phyloP scores from a whole-genome alignment of 1,140 invertebrate genomes.

The Caligus rogercresseyi region DNA sequence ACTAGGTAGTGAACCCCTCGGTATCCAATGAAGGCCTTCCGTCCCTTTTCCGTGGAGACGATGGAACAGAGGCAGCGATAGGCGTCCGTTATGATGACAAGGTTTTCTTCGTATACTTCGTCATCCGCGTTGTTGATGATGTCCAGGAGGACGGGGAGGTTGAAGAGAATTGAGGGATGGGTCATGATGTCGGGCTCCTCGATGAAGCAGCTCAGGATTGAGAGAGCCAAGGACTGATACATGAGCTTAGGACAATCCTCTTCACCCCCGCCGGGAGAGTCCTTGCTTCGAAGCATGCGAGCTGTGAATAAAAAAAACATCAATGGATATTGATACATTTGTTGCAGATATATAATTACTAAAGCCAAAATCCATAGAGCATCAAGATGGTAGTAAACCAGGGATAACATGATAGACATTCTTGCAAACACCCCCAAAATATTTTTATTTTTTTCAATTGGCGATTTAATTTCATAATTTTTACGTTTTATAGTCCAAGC shows the following conservation, averaged over 20 bases:
- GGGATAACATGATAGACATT: too few species aligned
- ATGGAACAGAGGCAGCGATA: conserved; percentile 55
- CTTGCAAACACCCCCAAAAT: too few species aligned
- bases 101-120: conserved; percentile 49
- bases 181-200: conserved; percentile 52
- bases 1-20: conserved; percentile 59
- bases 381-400: too few species aligned
- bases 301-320: conserved; percentile 34
- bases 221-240: conserved; percentile 71
- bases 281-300: conserved; percentile 49
- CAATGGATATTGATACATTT: too few species aligned
- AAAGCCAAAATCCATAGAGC: too few species aligned
- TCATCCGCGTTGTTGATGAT: conserved; percentile 60
- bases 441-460: too few species aligned
- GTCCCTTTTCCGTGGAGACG: conserved; percentile 21
- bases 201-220: conserved; percentile 36
- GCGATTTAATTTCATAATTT: too few species aligned
- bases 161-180: conserved; percentile 57
- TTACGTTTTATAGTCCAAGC: too few species aligned
- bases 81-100: conserved; percentile 69
- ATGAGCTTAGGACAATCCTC: conserved; percentile 50
- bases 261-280: conserved; percentile 46
- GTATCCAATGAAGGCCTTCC: conserved; percentile 28
- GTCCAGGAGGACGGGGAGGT: conserved; percentile 57
- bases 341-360: too few species aligned